Conservation (phyloP, 35 echinoderm and acorn worm genomes). For the Acanthaster planci region DNA sequence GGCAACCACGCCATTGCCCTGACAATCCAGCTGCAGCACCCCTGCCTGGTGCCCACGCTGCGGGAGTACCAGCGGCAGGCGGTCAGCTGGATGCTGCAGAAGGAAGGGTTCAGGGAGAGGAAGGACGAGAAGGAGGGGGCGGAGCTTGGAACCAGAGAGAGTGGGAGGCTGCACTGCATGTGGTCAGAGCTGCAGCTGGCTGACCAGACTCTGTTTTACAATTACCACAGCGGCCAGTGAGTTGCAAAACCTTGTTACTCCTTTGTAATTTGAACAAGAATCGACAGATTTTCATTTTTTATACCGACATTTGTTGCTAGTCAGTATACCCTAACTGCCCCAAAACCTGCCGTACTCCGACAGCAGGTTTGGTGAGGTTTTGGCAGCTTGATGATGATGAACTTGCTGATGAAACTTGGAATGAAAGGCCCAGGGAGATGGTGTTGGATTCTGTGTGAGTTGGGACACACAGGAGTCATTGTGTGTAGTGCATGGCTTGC, state of each 20-base stretch:
- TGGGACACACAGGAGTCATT: too few species aligned
- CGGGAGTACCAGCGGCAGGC: conserved; percentile 81
- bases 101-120: conserved; percentile 31
- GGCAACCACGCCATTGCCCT: not conserved
- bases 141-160: not conserved
- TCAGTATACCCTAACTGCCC: too few species aligned
- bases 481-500: too few species aligned
- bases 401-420: too few species aligned
- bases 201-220: conserved; percentile 72
- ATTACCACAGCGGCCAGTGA: conserved; percentile 80
- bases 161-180: conserved; percentile 44
- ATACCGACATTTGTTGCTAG: too few species aligned
- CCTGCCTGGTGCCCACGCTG: conserved; percentile 50
- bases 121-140: not conserved
- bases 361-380: too few species aligned
- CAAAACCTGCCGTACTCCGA: too few species aligned
- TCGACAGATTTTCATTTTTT: too few species aligned
- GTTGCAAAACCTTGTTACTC: conserved; percentile 21
- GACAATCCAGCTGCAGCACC: conserved; percentile 51
- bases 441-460: too few species aligned
- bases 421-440: too few species aligned
- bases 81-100: conserved; percentile 86
- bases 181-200: conserved; percentile 52
- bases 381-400: too few species aligned
- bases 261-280: too few species aligned